Evolutionary conservation across 2,888 invertebrate genomes (phyloP), one percentile per base, ranked within the genome.

Genomic region (Lomographa bimaculata): DNA sequence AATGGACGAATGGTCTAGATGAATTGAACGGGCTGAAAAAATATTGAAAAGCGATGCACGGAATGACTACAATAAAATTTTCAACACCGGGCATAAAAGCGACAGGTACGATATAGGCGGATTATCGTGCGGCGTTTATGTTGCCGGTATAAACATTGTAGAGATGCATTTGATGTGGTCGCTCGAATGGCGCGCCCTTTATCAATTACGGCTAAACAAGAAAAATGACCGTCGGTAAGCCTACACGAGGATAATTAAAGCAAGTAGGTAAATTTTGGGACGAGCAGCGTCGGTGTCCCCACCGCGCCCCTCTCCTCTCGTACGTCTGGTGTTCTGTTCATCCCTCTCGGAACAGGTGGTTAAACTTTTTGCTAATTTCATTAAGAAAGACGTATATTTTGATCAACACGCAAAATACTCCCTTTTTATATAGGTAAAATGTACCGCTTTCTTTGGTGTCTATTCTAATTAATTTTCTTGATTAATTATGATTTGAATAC

Each of bases 141-240:
- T 42, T 34, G 46, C 27, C 29, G 23, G 30, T 40, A 57, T 61
- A 58, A 60, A 63, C 53, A 59, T 45, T 54, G 54, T 57, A 60
- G 58, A 54, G 63, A 41, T 50, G 48, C 61, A 55, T 68, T 71
- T 69, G 69, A 69, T 69, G 71, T 65, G 68, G 70, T 62, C 51
- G 55, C 54, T 38, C 54, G 55, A 57, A 54, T 59, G 58, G 54
- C 62, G 54, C 69, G 73, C 80, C 81, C 80, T 81, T 79, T 84
- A 84, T 86, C 86, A 85, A 85, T 86, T 85, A 86, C 78, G 72
- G 64, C 77, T 87, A 85, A 85, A 83, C 76, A 87, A 86, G 86
- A 87, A 86, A 87, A 86, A 87, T 83, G 73, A 77, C 79, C 79
- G 65, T 28, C 75, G 66, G 73, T 80, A 79, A 81, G 78, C 81